These are phyloP conservation scores for Jaculus jaculus DNA, from an alignment of 2,113 vertebrate species.

Conservation along the genomic window DNA sequence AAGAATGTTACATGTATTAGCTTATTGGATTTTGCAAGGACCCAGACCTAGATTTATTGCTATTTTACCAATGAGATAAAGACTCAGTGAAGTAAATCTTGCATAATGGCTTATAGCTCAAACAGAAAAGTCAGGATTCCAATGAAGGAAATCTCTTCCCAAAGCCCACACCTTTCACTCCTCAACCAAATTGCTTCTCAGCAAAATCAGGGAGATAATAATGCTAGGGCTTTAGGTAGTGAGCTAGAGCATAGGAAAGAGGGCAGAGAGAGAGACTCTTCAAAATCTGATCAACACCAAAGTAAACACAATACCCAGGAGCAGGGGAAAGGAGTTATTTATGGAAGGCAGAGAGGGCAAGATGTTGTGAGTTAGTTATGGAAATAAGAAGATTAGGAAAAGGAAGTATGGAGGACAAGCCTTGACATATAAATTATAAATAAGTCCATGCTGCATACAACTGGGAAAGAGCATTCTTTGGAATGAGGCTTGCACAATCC, in stretches of 20 bases:
- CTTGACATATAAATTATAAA: neutral
- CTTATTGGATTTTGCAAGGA: neutral
- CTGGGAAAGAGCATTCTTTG: neutral
- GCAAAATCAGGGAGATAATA: neutral
- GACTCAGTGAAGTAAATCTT: neutral
- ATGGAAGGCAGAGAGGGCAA: neutral
- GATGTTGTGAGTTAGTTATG: neutral
- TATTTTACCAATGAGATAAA: neutral
- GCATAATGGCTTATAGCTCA: neutral
- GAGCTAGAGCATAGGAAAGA: neutral
- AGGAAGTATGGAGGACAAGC: neutral
- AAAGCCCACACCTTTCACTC: neutral
- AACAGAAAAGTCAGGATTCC: neutral
- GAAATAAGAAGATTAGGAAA: neutral
- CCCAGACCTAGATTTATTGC: neutral
- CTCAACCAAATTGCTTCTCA: neutral
- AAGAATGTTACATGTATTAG: neutral
- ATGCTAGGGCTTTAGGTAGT: neutral
- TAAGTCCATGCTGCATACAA: neutral
- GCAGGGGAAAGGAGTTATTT: neutral
- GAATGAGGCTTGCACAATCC: constrained; percentile 6
- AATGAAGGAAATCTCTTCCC: neutral
- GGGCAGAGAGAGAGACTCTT: neutral
- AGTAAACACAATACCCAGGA: neutral
- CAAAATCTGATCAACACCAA: neutral